These are phyloP conservation scores for Rhyzopertha dominica DNA, from an alignment of 1,140 invertebrate genomes.

Conservation along the genomic window DNA sequence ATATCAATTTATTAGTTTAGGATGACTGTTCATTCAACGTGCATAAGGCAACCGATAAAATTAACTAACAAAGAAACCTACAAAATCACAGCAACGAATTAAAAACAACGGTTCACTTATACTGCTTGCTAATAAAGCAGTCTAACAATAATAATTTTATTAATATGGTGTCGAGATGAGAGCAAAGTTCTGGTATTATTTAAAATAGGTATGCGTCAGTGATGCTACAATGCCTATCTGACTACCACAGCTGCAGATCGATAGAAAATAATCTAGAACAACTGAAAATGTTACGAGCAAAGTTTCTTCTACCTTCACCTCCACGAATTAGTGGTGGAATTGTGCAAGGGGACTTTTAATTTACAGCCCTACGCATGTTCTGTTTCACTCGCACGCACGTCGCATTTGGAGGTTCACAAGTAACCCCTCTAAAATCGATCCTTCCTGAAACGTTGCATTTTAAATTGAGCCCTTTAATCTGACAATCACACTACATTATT, in stretches of 20 bases:
- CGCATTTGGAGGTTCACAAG: slow-evolving; percentile 9
- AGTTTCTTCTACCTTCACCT: slow-evolving; percentile 20
- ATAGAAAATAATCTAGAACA: slow-evolving; percentile 27
- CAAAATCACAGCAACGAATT: too few relatives aligned
- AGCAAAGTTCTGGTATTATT: too few relatives aligned
- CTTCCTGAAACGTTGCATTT: slow-evolving; percentile 2
- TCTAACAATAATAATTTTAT: too few relatives aligned
- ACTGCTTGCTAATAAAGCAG: too few relatives aligned
- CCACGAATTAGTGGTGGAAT: slow-evolving; percentile 20
- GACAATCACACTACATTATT: neutral
- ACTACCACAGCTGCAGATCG: slow-evolving; percentile 21
- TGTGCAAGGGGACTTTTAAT: slow-evolving; percentile 15
- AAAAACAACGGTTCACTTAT: too few relatives aligned
- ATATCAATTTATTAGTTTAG: too few relatives aligned
- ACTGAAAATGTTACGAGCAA: slow-evolving; percentile 19
- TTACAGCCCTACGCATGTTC: slow-evolving; percentile 11
- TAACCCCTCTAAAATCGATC: neutral
- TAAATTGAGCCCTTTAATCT: slow-evolving; percentile 5
- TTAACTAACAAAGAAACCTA: too few relatives aligned
- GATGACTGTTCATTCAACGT: too few relatives aligned
- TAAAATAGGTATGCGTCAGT: too few relatives aligned
- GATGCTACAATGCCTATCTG: too few relatives aligned
- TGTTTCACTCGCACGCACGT: slow-evolving; percentile 10
- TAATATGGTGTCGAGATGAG: too few relatives aligned
- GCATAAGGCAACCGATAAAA: too few relatives aligned